phyloP scores from a whole-genome alignment of 2,797 vertebrate genomes.

The Amblyraja radiata region DNA sequence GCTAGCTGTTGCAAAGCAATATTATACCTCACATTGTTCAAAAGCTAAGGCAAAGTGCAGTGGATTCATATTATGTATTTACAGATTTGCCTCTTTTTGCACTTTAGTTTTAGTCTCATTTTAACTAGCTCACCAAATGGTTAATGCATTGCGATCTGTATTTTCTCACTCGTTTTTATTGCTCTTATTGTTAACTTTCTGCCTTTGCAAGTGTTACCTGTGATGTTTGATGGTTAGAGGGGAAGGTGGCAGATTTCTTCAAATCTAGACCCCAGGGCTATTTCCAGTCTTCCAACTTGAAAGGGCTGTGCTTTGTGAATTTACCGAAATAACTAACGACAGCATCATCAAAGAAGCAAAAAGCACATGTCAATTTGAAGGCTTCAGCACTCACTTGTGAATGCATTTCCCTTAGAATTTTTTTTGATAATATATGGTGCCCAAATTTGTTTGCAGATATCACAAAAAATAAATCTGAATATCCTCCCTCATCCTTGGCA shows the following conservation, averaged over 20 bases:
- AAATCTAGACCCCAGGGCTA: neutral
- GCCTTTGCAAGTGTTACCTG: neutral
- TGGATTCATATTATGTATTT: neutral
- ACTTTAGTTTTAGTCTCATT: slow-evolving; percentile 19
- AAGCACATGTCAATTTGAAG: neutral
- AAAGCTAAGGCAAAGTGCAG: slow-evolving; percentile 25
- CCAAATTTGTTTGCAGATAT: neutral
- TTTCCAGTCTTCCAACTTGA: neutral
- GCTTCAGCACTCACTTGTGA: neutral
- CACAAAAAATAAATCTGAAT: slow-evolving; percentile 13
- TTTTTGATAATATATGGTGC: neutral
- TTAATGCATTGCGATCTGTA: neutral
- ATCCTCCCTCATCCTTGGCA: neutral
- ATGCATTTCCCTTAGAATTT: neutral
- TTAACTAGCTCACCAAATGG: slow-evolving; percentile 26
- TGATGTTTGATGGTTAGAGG: neutral
- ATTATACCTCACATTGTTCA: slow-evolving; percentile 26
- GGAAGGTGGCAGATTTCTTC: slow-evolving; percentile 13
- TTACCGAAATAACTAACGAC: neutral
- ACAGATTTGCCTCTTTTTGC: slow-evolving; percentile 12
- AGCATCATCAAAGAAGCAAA: neutral
- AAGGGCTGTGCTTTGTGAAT: slow-evolving; percentile 11
- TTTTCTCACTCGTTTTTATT: neutral
- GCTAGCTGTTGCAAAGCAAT: slow-evolving; percentile 20
- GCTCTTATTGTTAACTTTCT: neutral